A percentile compares a stretch with the other conserved stretches of the same genome.
Conservation (phyloP, 1,140 invertebrate species). For the Bombus confusus region DNA sequence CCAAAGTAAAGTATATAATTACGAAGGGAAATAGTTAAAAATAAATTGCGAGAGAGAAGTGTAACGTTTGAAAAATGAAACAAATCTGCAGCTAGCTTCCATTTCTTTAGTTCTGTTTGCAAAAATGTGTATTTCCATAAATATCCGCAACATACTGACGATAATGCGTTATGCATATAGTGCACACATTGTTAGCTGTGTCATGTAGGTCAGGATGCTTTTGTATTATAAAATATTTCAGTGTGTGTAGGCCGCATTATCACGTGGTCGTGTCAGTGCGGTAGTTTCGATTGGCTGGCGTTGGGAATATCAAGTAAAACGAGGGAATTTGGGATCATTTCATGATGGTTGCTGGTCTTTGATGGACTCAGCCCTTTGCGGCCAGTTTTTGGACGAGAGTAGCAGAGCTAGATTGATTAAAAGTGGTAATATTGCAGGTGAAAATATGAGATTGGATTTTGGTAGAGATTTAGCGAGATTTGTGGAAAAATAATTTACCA, state of each 20-base stretch:
- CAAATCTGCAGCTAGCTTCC: too few relatives aligned
- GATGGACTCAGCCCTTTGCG: background rate
- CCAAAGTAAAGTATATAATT: too few relatives aligned
- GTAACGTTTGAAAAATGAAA: too few relatives aligned
- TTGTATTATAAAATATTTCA: background rate
- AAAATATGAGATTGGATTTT: background rate
- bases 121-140: background rate
- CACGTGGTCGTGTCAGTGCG: slow-evolving; percentile 20
- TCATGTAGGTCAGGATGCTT: background rate
- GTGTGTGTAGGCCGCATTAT: background rate
- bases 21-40: too few relatives aligned
- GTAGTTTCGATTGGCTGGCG: background rate
- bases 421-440: background rate
- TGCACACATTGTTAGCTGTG: background rate
- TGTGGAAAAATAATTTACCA: too few relatives aligned
- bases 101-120: background rate
- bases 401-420: background rate
- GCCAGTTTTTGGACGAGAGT: background rate
- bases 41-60: too few relatives aligned
- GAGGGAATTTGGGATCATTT: background rate
- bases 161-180: background rate
- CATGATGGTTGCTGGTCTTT: background rate
- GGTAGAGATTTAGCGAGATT: background rate
- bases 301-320: background rate
- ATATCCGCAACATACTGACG: background rate